Base-by-base conservation (phyloP, 1,140 invertebrate genomes). In the Parapsyche elsis region DNA sequence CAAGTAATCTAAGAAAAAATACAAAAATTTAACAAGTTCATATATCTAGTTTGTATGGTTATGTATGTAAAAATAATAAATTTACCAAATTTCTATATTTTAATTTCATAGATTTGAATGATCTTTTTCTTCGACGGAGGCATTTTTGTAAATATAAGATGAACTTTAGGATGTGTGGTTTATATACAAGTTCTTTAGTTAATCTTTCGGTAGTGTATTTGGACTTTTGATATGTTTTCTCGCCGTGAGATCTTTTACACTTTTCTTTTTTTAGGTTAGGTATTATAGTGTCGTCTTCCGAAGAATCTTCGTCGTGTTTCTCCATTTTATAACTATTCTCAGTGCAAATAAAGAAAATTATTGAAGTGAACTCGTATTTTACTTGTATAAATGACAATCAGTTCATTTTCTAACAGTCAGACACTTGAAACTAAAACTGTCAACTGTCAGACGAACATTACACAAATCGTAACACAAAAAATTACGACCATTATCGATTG, bases 71-170 rank as follows among this genome's bases (percentile, higher is more conserved):
- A 77, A 71, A 38, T n/a, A 16, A 19, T 81, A 76, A 71, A 78
- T 76, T 83, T 83, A 86, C 85, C 83, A 83, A 46, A 67, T 79
- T 67, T 80, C 84, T 82, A 14, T 85, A 16, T 57, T 81, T 78
- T n/a, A 80, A 44, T 76, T 86, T 87, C 21, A 89, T 79, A 30
- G 84, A 85, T 45, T 84, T 85, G 26, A 89, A 64, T 30, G 85
- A 26, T 23, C 16, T 19, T 49, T 85, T 87, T 83, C 86, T 88
- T 59, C 84, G 85, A 46, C 57, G 81, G n/a, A 88, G 84, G 78
- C 84, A 84, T 0, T 84, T 83, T 73, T 85, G 84, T 85, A 89
- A 85, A 84, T 86, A 88, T 9, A 88, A 73, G 80, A 89, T 84
- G 49, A 88, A 82, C 80, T 86, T 86, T 0, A 86, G 73, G 71